These are phyloP conservation scores for Heterodera filipjevi DNA, from an alignment of 2,888 invertebrate species.

Conservation along the genomic window DNA sequence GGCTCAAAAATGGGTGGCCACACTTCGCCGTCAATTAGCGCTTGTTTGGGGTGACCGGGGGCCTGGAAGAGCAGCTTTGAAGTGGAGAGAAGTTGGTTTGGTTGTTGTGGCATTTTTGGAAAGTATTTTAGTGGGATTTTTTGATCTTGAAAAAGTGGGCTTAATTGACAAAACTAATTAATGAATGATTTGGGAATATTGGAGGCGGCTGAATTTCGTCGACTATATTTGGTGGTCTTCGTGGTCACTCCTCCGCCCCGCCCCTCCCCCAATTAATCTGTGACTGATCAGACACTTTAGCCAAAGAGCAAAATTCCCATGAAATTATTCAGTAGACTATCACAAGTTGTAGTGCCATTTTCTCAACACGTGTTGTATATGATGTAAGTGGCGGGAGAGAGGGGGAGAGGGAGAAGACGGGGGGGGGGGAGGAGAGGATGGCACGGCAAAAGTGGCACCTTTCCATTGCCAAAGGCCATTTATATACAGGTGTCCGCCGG, in stretches of 20 bases:
- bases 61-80: conserved; percentile 53
- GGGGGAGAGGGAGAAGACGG: neutral
- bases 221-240: neutral
- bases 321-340: neutral
- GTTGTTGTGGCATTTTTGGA: neutral
- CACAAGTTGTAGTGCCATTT: neutral
- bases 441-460: neutral
- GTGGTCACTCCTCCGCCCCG: neutral
- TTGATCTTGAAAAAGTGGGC: too few relatives aligned
- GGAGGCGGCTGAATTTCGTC: neutral
- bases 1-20: conserved; percentile 64
- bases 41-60: conserved; percentile 57
- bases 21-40: conserved; percentile 61
- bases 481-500: neutral
- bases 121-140: too few relatives aligned
- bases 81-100: neutral
- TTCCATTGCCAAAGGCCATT: neutral
- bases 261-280: neutral
- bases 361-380: neutral
- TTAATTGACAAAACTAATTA: too few relatives aligned
- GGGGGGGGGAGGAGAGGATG: too few relatives aligned
- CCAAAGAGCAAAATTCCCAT: neutral
- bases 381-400: too few relatives aligned
- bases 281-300: conserved; percentile 4
- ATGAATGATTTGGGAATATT: too few relatives aligned